Base-by-base conservation (phyloP, 2,888 invertebrate species). In the Heliconius cydno region DNA sequence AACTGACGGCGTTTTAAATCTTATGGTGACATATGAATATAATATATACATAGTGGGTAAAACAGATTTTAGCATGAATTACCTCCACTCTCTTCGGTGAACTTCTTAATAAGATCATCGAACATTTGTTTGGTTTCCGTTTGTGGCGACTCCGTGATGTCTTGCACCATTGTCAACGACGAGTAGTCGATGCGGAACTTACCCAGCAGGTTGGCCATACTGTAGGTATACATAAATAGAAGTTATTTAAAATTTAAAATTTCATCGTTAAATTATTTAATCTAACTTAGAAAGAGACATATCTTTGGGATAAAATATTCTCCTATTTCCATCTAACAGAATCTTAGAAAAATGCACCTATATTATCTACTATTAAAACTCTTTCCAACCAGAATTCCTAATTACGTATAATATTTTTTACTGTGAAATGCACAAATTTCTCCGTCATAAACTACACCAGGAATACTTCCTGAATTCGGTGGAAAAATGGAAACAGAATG, bases 121-220 rank as follows among this genome's bases (percentile, higher is more conserved):
- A 98, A 98, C 86, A 97, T 96, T 81, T 96, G 93, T 86, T 96
- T 96, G 12, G 98, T 98, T 67, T 96, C 96, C 3, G 96, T 96
- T 82, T 96, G 96, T 1, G 99, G 98, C 84, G 96, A 96, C 82
- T 98, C 98, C 57, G 97, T 97, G 81, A 99, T 97, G 86, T 98
- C 98, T 82, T 98, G 97, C 79, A 99, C 97, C 96, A 99, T 98
- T 79, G 97, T 97, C 84, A 99, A 95, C 86, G 98, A 98, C 1
- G 98, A 97, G 92, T 98, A 99, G 90, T 98, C 98, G 85, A 99
- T 98, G 19, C 99, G 96, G 95, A 99, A 99, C 94, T 99, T 99
- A 1, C 97, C 96, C 85, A 99, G 95, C 77, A 99, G 95, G 87
- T 98, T 97, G 5, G 98, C 98, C 98, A 99, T 98, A 89, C 99